Evolutionary conservation across 2,113 vertebrate species (phyloP), one percentile per base, ranked within the genome.

Genomic region (Hyaena hyaena): DNA sequence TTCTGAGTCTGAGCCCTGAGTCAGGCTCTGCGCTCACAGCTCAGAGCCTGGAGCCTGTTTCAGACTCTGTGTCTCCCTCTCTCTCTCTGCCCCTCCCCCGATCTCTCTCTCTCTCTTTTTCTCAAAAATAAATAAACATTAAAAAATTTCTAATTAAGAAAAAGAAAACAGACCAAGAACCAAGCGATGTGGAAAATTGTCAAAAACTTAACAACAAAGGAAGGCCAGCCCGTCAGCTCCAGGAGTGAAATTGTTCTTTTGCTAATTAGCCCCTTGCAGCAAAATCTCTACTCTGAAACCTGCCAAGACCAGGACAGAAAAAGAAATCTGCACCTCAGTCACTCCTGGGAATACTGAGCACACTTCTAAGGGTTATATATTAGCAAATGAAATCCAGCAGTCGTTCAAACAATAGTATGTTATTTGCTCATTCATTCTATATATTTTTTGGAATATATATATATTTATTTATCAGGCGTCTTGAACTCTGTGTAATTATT

Each of bases 231-330:
- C 43, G 28, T 48, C n/a, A 28, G 19, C 23, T 61, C 28, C 23
- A 16, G 10, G 28, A 82, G 26, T 33, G 12, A 84, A 77, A 35
- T 35, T 8, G 24, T 86, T 92, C 68, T 88, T 66, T 85, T 5
- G 19, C 33, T 92, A 91, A 93, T 88, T 63, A 86, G 71, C 71
- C 35, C 80, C 89, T 81, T 69, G 39, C 69, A 71, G 45, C 82
- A 88, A 88, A 95, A 86, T 81, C 45, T 68, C 77, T 89, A 21
- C 31, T 84, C 63, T 89, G 53, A 89, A 53, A 85, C 21, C 58
- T 50, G 50, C 50, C 82, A 81, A 71, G 35, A 53, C 39, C 14
- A n/a, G 45, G 10, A 71, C 31, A 87, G 35, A 35, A 66, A 85
- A 71, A 83, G 28, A 90, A 68, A 87, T 71, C 45, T 48, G 55